Evolutionary conservation across 2,113 vertebrate genomes (phyloP).

Genomic region (Hypanus sabinus): DNA sequence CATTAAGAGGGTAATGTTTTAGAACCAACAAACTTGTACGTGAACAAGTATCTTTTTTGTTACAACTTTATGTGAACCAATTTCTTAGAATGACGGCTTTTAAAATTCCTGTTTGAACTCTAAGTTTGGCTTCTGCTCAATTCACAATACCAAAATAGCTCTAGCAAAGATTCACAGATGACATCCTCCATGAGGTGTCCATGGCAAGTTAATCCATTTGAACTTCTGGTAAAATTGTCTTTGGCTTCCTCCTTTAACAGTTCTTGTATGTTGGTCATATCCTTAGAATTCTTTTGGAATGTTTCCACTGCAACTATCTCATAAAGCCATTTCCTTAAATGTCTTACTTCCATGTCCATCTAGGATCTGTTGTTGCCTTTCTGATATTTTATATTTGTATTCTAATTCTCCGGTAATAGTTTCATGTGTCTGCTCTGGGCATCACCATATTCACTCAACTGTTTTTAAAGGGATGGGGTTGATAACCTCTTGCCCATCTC

Average conservation of each 20-base stretch:
- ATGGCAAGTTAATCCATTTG: background rate
- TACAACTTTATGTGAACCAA: background rate
- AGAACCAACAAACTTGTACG: background rate
- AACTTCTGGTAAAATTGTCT: background rate
- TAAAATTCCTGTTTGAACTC: background rate
- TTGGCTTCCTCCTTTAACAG: background rate
- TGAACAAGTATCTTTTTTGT: background rate
- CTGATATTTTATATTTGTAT: background rate
- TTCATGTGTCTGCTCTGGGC: background rate
- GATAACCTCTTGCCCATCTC: no score
- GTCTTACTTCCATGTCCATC: background rate
- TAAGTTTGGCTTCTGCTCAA: background rate
- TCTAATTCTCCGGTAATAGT: background rate
- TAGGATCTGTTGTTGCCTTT: background rate
- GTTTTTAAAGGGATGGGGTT: no score
- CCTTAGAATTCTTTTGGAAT: background rate
- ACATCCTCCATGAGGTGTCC: background rate
- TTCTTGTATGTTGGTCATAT: background rate
- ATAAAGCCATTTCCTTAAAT: background rate
- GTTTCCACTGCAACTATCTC: background rate
- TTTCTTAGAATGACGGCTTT: background rate
- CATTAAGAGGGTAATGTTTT: constrained; percentile 8
- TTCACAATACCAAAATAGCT: background rate
- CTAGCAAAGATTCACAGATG: background rate
- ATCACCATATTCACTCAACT: background rate